Base-by-base conservation (phyloP, 2,888 invertebrate species). In the Troilus luridus region DNA sequence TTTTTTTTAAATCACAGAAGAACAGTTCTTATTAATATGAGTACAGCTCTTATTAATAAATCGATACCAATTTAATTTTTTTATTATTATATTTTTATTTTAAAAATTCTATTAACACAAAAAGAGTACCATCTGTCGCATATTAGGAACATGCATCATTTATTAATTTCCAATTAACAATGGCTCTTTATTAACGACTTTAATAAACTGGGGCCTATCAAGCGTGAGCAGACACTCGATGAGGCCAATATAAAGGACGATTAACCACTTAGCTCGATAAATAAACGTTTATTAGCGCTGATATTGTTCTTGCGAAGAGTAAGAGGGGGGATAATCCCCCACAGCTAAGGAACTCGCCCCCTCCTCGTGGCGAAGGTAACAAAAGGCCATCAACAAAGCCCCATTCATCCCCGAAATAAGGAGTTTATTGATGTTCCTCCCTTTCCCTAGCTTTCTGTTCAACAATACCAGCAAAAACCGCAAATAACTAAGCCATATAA, bases 211-310 rank as follows among this genome's bases (percentile, higher is more conserved):
- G 72, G 17, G 9, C 72, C 72, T 77, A 77, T 41, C 72, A 77
- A 41, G 27, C 41, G 41, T 14, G 72, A 41, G 41, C 41, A 77
- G 72, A 8, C 72, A 77, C 72, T 77, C 72, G 6, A 77, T 12
- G 72, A 19, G 72, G 8, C 27, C 27, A 77, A 41, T 19, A 77
- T 41, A 77, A 77, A 77, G 41, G 72, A 27, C 72, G 72, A 77
- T 77, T 77, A 77, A 77, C 72, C 72, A 77, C 72, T 77, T 77
- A 77, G 72, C 72, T 77, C 17, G 72, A 27, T 77, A 77, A 77
- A 77, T 77, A 77, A 77, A 77, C 27, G 72, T 77, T 77, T 77
- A 77, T 77, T 77, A 77, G 72, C 72, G 72, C 17, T 41, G 72
- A 77, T 77, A 77, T 77, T 77, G 72, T 77, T 77, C 72, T 41